Evolutionary conservation across 1,140 invertebrate species (phyloP), one percentile per base, ranked within the genome.

Genomic region (Delia radicum): DNA sequence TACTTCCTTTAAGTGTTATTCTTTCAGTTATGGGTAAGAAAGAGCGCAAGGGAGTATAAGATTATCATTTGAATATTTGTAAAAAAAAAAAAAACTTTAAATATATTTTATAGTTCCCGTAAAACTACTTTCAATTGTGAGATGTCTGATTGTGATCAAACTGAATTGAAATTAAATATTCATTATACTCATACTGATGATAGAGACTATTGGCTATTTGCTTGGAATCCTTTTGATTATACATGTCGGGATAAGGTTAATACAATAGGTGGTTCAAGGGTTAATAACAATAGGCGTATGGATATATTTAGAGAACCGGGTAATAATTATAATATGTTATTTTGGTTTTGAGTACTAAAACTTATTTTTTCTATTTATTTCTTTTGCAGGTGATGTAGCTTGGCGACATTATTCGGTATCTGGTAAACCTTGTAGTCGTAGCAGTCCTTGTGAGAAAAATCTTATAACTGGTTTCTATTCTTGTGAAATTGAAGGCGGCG

Each of bases 331-430:
- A 13, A 10, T 42, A 4, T 12, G 26, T 24, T n/a, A n/a, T 24
- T 24, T 37, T 42, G 15, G 31, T 74, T 29, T 73, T 31, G 37
- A n/a, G 8, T 21, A n/a, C n/a, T n/a, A 62, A 31, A 62, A 33
- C 26, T 62, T 74, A 12, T 27, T 48, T 8, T 10, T 48, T 13
- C 0, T 73, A 1, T 42, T 46, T 21, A 42, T n/a, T 24, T 61
- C 21, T 26, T 46, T 71, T 27, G 24, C 81, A 84, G 87, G 86
- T 65, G 83, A 85, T 73, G 78, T 85, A 33, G 82, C 91, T n/a
- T 94, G 92, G 90, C 88, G 89, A 63, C 90, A 91, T 75, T 95
- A 92, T 79, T 93, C 93, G 0, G 94, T 94, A 0, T 92, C 91
- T 48, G 94, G 94, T 3, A 91, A 91, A 79, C 93, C 93, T 1